phyloP scores from a whole-genome alignment of 2,113 vertebrate genomes.

The Geothlypis trichas region DNA sequence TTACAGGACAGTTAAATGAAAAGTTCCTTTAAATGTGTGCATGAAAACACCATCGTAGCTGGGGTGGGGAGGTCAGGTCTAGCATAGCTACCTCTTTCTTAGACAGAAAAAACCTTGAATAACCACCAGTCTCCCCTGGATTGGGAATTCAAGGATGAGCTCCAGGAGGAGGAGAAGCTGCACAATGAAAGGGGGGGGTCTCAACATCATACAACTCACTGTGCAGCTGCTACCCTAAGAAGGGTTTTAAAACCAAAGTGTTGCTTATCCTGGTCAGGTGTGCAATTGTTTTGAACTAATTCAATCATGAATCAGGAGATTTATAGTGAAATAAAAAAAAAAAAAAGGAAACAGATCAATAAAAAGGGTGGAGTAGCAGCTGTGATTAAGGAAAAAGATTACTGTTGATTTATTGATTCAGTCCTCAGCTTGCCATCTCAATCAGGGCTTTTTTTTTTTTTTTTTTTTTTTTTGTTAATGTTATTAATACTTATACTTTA shows the following conservation, averaged over 20 bases:
- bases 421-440: constrained; percentile 26
- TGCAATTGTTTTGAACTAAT: constrained; percentile 35
- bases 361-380: constrained; percentile 16
- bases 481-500: constrained; percentile 38
- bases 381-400: constrained; percentile 41
- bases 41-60: not conserved
- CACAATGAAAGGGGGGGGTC: not conserved
- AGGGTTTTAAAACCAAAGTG: not conserved
- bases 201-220: not conserved
- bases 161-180: not conserved
- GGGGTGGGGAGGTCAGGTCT: not conserved
- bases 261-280: not conserved
- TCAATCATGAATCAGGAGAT: constrained; percentile 25
- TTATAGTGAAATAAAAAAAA: not conserved
- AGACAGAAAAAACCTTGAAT: not conserved
- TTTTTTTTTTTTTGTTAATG: not conserved
- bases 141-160: not conserved
- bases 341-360: not conserved
- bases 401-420: constrained; percentile 27
- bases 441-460: not conserved
- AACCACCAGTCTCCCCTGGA: not conserved
- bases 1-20: not conserved
- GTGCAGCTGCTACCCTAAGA: not conserved
- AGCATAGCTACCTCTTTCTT: not conserved
- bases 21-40: not conserved